Conservation (phyloP, 2,888 invertebrate species). For the Sturmia bella region DNA sequence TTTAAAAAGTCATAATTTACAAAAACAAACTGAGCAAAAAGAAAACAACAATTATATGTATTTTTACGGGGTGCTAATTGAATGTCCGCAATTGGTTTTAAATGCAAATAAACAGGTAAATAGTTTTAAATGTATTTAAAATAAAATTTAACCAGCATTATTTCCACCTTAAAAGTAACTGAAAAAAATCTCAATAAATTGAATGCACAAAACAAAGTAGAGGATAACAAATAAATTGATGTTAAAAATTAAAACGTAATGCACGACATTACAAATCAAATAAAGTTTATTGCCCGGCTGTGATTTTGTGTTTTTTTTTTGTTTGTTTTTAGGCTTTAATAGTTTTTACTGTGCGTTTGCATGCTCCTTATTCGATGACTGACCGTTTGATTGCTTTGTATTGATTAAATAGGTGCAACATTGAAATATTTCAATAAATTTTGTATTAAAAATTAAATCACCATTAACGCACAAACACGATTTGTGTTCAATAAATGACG, state of each 20-base stretch:
- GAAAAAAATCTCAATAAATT: slow-evolving; percentile 33
- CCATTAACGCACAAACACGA: slow-evolving; percentile 41
- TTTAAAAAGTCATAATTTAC: slow-evolving; percentile 45
- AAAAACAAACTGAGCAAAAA: neutral
- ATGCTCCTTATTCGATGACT: slow-evolving; percentile 4
- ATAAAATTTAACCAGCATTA: neutral
- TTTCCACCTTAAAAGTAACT: slow-evolving; percentile 14
- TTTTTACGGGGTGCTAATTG: slow-evolving; percentile 62
- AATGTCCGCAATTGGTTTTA: slow-evolving; percentile 61
- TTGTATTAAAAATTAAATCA: slow-evolving; percentile 27
- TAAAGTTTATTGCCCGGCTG: slow-evolving; percentile 54
- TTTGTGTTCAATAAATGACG: slow-evolving; percentile 60
- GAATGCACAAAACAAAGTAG: slow-evolving; percentile 26
- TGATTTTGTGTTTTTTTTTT: slow-evolving; percentile 4
- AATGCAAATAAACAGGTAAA: slow-evolving; percentile 48
- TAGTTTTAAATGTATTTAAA: slow-evolving; percentile 39
- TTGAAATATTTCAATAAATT: slow-evolving; percentile 41
- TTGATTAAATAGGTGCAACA: slow-evolving; percentile 46
- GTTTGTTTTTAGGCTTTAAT: neutral
- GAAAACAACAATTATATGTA: neutral
- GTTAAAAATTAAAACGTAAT: slow-evolving; percentile 14
- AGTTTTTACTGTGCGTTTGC: neutral
- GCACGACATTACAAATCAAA: slow-evolving; percentile 28
- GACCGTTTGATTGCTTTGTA: slow-evolving; percentile 12
- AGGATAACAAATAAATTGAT: slow-evolving; percentile 16